Base-by-base conservation (phyloP, 2,888 invertebrate genomes). In the Hypselothyrea guttata region DNA sequence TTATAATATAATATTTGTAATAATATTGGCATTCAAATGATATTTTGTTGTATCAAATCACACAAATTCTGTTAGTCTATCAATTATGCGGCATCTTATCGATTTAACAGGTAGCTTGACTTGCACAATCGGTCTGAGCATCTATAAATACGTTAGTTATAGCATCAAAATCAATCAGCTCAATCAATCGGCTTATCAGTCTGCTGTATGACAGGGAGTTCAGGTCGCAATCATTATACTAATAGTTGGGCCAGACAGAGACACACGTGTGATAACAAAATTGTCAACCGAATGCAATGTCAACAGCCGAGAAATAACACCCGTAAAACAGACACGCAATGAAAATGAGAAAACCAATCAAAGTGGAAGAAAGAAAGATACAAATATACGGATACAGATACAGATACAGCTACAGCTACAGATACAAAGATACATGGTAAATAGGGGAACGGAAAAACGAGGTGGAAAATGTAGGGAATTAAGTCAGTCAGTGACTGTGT, bases 401-500 rank as follows among this genome's bases (percentile, higher is more conserved):
- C 1, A 45, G 13, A 30, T 44, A 37, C 37, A 34, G 15, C 12
- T 33, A 38, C 27, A 63, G 18, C 40, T 28, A 13, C 31, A 58
- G 9, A 33, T 7, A 30, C 18, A 47, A 27, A 47, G 35, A 54
- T 41, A 42, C 46, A 45, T 31, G 7, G 34, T 22, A 45, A 49
- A 7, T 11, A 31, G 22, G 12, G 27, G 28, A 33, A 44, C 7
- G 7, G 42, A 40, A 34, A 40, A 41, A 56, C 15, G 40, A 15
- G 46, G 11, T 53, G 65, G 52, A 71, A 60, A 47, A 78, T 83
- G 83, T 85, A 79, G 81, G 78, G 83, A 85, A 79, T 79, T 79
- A 79, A 85, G 85, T 83, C 85, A 79, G 75, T 54, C 78, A 78
- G 79, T 62, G 76, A 75, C 55, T 75, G 73, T 66, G 83, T 84